phyloP scores from a whole-genome alignment of 2,888 invertebrate species.

The Meghimatium bilineatum region DNA sequence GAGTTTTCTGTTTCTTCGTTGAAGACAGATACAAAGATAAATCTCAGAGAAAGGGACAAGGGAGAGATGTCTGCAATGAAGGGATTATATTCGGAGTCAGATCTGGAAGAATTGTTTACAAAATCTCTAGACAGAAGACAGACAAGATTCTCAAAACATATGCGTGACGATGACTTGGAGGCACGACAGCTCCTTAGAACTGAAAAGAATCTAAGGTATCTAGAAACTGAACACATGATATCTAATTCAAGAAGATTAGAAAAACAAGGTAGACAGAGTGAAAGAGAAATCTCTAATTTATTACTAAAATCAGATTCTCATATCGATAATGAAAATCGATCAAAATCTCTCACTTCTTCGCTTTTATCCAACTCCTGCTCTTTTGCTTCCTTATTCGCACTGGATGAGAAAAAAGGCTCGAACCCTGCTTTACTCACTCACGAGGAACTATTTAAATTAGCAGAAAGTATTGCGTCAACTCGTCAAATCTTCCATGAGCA shows the following conservation, averaged over 20 bases:
- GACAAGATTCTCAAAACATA: too few species aligned
- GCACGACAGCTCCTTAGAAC: neutral
- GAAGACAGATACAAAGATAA: neutral
- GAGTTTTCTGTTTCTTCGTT: neutral
- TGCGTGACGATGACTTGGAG: too few species aligned
- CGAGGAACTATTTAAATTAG: slow-evolving; percentile 23
- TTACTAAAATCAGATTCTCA: neutral
- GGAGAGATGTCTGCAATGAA: neutral
- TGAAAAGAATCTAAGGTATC: neutral
- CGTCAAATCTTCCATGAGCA: slow-evolving; percentile 29
- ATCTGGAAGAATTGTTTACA: slow-evolving; percentile 20
- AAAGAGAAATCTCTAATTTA: neutral
- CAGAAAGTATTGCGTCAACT: slow-evolving; percentile 21
- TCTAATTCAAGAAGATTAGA: neutral
- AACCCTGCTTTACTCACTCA: neutral
- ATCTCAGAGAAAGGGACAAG: slow-evolving; percentile 9
- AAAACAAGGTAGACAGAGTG: neutral
- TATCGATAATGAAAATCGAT: neutral
- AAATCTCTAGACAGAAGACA: slow-evolving; percentile 22
- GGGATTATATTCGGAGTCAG: slow-evolving; percentile 1
- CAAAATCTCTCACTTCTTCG: neutral
- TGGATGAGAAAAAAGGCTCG: neutral
- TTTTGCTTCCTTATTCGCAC: neutral
- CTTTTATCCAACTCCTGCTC: neutral
- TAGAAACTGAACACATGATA: neutral